phyloP scores from a whole-genome alignment of 2,113 vertebrate species.

The Macroglossus sobrinus region DNA sequence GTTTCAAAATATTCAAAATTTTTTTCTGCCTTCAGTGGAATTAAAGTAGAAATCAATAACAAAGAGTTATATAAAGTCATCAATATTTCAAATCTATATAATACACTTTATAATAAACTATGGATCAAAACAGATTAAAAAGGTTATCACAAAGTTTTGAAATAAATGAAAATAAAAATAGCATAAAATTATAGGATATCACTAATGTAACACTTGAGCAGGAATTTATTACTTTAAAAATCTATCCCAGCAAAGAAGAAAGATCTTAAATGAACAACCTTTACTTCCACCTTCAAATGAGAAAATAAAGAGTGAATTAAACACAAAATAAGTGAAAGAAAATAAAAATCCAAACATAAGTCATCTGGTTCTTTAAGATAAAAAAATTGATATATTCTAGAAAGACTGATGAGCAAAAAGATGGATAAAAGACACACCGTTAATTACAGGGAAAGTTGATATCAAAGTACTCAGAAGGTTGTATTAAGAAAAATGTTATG shows the following conservation, averaged over 20 bases:
- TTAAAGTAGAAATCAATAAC: background rate
- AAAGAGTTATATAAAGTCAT: background rate
- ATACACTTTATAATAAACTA: background rate
- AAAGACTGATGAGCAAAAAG: background rate
- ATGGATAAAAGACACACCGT: background rate
- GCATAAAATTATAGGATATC: background rate
- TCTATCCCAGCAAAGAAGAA: background rate
- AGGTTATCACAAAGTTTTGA: background rate
- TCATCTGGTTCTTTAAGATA: background rate
- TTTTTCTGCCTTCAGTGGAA: background rate
- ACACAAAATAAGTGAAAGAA: background rate
- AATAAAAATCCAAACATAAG: background rate
- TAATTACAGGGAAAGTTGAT: background rate
- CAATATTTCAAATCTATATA: background rate
- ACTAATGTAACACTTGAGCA: background rate
- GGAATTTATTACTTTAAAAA: background rate
- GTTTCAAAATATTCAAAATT: background rate
- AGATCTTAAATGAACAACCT: background rate
- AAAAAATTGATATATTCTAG: background rate
- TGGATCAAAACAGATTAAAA: background rate
- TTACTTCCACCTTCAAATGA: background rate
- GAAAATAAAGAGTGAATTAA: background rate
- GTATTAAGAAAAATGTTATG: background rate
- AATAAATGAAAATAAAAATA: background rate
- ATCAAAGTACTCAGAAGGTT: background rate